A percentile compares a stretch with the other conserved stretches of the same genome.
phyloP scores from a whole-genome alignment of 2,113 vertebrate species.

The Phyllopteryx taeniolatus region DNA sequence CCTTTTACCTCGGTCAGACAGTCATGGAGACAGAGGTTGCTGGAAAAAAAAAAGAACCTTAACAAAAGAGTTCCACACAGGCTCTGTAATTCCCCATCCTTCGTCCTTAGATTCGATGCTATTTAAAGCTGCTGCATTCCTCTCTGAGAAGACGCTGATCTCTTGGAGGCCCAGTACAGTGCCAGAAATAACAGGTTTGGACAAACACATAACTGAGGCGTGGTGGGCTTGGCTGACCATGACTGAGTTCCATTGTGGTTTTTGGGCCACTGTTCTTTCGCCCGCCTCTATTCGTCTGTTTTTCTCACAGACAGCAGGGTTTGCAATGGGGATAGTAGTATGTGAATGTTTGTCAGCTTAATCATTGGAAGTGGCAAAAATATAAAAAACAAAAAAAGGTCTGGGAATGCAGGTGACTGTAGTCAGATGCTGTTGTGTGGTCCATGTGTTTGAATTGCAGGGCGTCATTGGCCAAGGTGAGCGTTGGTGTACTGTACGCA shows the following conservation, averaged over 20 bases:
- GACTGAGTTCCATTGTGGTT: slow-evolving; percentile 61
- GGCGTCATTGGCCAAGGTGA: slow-evolving; percentile 30
- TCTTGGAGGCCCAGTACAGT: slow-evolving; percentile 64
- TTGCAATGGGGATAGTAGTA: slow-evolving; percentile 12
- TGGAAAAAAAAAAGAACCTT: slow-evolving; percentile 56
- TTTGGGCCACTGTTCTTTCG: slow-evolving; percentile 48
- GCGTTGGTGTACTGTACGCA: neutral
- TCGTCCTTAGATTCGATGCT: slow-evolving; percentile 48
- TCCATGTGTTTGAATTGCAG: slow-evolving; percentile 36
- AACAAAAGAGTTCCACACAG: slow-evolving; percentile 58
- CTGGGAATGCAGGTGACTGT: slow-evolving; percentile 46
- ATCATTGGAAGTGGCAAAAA: slow-evolving; percentile 3
- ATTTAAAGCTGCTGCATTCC: slow-evolving; percentile 67
- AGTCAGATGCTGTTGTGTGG: slow-evolving; percentile 26
- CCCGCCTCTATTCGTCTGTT: slow-evolving; percentile 53
- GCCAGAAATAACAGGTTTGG: slow-evolving; percentile 73
- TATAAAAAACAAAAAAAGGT: slow-evolving; percentile 21
- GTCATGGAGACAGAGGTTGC: slow-evolving; percentile 64
- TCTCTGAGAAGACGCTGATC: slow-evolving; percentile 63
- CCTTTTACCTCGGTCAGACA: slow-evolving; percentile 49
- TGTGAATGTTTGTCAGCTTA: slow-evolving; percentile 36
- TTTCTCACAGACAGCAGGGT: slow-evolving; percentile 46
- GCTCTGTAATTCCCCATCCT: slow-evolving; percentile 68
- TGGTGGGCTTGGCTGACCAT: slow-evolving; percentile 66
- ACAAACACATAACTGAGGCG: slow-evolving; percentile 67